Conservation (phyloP, 2,797 vertebrate species). For the Macrochelys suwanniensis region DNA sequence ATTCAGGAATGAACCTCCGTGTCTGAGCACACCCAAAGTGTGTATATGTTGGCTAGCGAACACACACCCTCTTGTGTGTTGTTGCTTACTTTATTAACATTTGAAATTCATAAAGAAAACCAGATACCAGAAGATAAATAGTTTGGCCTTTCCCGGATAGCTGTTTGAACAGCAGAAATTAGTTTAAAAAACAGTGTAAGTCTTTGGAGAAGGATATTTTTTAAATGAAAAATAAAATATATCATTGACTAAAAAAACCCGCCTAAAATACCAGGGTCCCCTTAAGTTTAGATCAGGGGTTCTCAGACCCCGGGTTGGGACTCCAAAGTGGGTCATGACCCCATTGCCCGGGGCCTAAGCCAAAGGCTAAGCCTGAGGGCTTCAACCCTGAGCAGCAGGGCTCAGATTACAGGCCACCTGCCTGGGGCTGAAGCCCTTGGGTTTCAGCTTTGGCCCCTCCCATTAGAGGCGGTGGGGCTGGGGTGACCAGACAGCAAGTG, state of each 20-base stretch:
- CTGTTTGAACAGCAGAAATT: slow-evolving; percentile 27
- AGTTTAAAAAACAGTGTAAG: neutral
- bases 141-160: slow-evolving; percentile 15
- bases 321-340: too few species aligned
- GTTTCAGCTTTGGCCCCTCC: too few species aligned
- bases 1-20: slow-evolving; percentile 51
- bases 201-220: neutral
- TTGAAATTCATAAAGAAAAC: slow-evolving; percentile 56
- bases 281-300: neutral
- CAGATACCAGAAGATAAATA: slow-evolving; percentile 37
- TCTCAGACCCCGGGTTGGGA: too few species aligned
- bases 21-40: slow-evolving; percentile 64
- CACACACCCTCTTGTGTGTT: slow-evolving; percentile 44
- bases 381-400: too few species aligned
- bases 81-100: slow-evolving; percentile 59
- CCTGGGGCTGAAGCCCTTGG: too few species aligned
- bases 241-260: neutral
- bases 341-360: too few species aligned
- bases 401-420: too few species aligned
- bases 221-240: neutral
- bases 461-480: too few species aligned
- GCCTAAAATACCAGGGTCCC: neutral
- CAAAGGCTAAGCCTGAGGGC: too few species aligned
- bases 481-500: too few species aligned
- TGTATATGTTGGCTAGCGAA: slow-evolving; percentile 57